Percentiles rank a stretch among this genome's conserved stretches.
Conservation (phyloP, 2,113 vertebrate genomes). For the Onychostoma macrolepis region DNA sequence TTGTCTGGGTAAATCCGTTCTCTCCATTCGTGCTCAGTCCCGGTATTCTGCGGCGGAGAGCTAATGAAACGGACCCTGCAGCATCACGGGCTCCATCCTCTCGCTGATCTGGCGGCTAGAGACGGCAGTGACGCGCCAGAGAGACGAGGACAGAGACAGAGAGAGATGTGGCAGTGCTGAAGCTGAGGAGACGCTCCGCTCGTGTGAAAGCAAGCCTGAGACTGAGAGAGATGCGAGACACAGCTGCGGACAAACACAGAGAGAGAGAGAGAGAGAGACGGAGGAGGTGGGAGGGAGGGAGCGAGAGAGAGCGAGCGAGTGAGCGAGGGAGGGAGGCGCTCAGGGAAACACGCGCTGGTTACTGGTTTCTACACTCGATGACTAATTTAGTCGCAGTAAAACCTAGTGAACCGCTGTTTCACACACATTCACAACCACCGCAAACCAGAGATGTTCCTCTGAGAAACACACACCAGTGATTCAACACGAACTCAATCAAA, state of each 20-base stretch:
- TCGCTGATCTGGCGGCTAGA: neutral
- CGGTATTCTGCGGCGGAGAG: neutral
- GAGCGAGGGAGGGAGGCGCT: neutral
- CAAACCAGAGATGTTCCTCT: neutral
- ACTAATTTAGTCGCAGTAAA: neutral
- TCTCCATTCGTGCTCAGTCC: neutral
- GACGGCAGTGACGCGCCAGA: neutral
- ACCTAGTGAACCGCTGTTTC: neutral
- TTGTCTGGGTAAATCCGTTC: neutral
- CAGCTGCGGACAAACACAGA: conserved; percentile 5
- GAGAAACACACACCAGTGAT: neutral
- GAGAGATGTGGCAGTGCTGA: conserved; percentile 51
- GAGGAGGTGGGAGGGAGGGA: conserved; percentile 3
- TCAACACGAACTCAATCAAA: neutral
- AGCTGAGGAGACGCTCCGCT: conserved; percentile 63
- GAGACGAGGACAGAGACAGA: conserved; percentile 6
- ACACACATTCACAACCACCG: neutral
- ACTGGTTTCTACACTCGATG: neutral
- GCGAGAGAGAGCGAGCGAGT: neutral
- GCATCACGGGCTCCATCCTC: conserved; percentile 15
- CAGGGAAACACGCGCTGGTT: neutral
- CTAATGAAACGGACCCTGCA: conserved; percentile 8
- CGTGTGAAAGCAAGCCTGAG: conserved; percentile 70
- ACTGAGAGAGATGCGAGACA: conserved; percentile 48
- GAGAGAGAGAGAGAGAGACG: neutral